Evolutionary conservation across 2,113 vertebrate species (phyloP).

Genomic region (Emydocephalus ijimae): DNA sequence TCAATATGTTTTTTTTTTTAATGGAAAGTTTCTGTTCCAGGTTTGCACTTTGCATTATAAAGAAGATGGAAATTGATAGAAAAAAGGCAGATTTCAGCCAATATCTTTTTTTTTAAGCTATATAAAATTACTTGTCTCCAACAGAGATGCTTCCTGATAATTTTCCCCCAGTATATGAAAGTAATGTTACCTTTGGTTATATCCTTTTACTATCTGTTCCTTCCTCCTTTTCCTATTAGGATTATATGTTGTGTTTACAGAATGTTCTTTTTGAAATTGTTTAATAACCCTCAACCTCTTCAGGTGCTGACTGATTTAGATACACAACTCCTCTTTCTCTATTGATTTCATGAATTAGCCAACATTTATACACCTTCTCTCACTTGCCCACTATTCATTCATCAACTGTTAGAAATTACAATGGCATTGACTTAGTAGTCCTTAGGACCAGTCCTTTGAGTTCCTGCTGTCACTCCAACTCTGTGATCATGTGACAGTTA

Average conservation of each 20-base stretch:
- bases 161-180: constrained; percentile 51
- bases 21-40: constrained; percentile 29
- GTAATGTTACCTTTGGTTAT: constrained; percentile 52
- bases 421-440: not conserved
- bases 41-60: constrained; percentile 49
- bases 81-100: constrained; percentile 39
- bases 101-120: constrained; percentile 5
- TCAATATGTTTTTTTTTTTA: not conserved
- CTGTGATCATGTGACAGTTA: not conserved
- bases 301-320: constrained; percentile 65
- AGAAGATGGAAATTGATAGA: constrained; percentile 47
- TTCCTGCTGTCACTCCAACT: not conserved
- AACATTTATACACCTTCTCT: constrained; percentile 50
- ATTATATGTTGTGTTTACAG: constrained; percentile 50
- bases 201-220: constrained; percentile 53
- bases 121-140: constrained; percentile 31
- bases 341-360: constrained; percentile 72
- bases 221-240: constrained; percentile 43
- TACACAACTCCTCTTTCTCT: constrained; percentile 70
- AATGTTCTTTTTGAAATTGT: constrained; percentile 63
- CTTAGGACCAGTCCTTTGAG: not conserved
- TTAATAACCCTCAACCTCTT: constrained; percentile 65
- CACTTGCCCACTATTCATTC: not conserved
- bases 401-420: not conserved
- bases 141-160: constrained; percentile 16